phyloP scores from a whole-genome alignment of 2,113 vertebrate genomes.

The Ovis aries region ARS-UI_Ramb_v3.0 NC_056065.1:73553001-73553500 shows the following conservation, averaged over 20 bases:
- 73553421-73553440: neutral
- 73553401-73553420: neutral
- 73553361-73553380: neutral
- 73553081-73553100: neutral
- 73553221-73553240: neutral
- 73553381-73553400: neutral
- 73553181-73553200: neutral
- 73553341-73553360: neutral
- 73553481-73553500: neutral
- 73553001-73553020: neutral
- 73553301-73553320: neutral
- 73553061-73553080: too few species aligned
- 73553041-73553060: neutral
- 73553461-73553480: neutral
- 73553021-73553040: neutral
- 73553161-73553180: fast-evolving
- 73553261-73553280: neutral
- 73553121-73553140: neutral
- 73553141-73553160: too few species aligned
- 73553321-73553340: neutral
- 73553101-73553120: neutral
- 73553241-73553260: neutral
- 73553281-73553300: neutral
- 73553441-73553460: neutral
- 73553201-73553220: neutral